Evolutionary conservation across 2,113 vertebrate genomes (phyloP).

Genomic region (Podarcis cretensis): DNA sequence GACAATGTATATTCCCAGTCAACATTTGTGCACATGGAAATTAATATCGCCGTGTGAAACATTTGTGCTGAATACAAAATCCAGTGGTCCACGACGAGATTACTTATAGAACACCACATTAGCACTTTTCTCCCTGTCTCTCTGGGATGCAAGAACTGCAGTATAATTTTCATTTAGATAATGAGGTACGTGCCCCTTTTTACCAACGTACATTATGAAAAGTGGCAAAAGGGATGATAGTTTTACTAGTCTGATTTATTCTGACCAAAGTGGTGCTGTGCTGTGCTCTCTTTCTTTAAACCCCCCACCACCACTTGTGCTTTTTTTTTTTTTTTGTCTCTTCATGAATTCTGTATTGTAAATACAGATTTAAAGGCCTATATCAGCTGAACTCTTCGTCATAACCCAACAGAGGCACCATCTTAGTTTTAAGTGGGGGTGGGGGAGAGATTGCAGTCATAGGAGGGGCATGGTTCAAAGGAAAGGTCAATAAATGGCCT

Average conservation of each 20-base stretch:
- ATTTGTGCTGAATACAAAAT: conserved; percentile 58
- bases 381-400: background rate
- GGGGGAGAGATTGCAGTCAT: background rate
- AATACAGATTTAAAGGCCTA: conserved; percentile 14
- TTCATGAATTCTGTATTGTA: background rate
- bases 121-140: conserved; percentile 28
- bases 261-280: conserved; percentile 12
- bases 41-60: conserved; percentile 47
- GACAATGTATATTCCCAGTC: conserved; percentile 26
- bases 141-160: conserved; percentile 39
- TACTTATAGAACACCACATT: conserved; percentile 19
- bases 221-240: conserved; percentile 27
- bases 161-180: conserved; percentile 64
- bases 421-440: background rate
- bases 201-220: conserved; percentile 26
- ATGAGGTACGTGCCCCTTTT: conserved; percentile 51
- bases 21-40: conserved; percentile 32
- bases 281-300: background rate
- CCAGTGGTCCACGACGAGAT: conserved; percentile 37
- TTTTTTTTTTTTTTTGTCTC: conserved; percentile 4
- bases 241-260: conserved; percentile 41
- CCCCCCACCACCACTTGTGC: background rate
- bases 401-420: background rate
- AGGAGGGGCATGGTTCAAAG: too few species aligned
- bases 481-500: too few species aligned